Conservation (phyloP, 2,113 vertebrate genomes). For the Xerus inauris region DNA sequence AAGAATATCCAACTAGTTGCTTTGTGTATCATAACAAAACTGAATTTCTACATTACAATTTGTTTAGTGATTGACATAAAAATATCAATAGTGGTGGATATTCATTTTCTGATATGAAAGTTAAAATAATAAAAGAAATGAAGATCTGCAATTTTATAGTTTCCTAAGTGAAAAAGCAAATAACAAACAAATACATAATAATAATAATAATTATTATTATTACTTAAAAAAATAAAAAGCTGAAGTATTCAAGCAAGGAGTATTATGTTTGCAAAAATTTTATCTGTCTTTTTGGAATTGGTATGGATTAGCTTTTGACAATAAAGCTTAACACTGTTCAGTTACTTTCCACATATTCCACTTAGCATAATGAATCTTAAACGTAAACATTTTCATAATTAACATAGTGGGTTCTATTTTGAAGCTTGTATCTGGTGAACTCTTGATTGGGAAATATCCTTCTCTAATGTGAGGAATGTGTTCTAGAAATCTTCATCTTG, state of each 20-base stretch:
- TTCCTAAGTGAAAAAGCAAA: background rate
- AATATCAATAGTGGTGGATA: background rate
- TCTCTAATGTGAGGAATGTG: accelerated
- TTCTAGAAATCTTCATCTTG: background rate
- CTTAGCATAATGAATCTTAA: background rate
- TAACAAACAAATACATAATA: background rate
- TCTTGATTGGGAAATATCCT: background rate
- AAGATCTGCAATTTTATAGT: background rate
- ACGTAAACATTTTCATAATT: background rate
- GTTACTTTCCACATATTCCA: background rate
- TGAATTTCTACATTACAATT: background rate
- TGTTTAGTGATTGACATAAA: background rate
- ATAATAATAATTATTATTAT: too few species aligned
- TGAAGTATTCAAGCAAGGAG: background rate
- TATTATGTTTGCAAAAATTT: background rate
- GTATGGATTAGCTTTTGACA: background rate
- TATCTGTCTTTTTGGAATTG: background rate
- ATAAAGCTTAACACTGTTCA: background rate
- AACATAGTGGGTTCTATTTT: background rate
- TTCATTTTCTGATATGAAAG: background rate
- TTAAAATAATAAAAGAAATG: background rate
- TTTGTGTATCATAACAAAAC: background rate
- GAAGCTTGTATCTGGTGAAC: background rate
- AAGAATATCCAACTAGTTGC: background rate
- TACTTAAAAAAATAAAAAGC: background rate